Percentiles rank a stretch among this genome's conserved stretches.
phyloP scores from a whole-genome alignment of 2,113 vertebrate genomes.

The Corvus cornix region DNA sequence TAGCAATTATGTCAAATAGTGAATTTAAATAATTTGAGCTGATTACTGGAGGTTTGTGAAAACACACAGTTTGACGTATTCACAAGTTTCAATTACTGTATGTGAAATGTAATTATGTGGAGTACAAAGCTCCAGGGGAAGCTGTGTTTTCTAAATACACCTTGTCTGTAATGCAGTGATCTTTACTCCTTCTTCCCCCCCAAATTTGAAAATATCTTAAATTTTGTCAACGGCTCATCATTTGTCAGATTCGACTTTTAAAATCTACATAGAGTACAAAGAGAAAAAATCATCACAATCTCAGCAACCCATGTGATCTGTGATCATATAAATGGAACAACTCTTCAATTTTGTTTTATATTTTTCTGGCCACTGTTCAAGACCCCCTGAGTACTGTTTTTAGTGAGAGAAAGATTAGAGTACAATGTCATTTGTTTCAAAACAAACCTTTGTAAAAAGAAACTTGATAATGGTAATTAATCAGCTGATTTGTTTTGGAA shows the following conservation, averaged over 20 bases:
- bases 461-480: not conserved
- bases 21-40: slow-evolving; percentile 67
- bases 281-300: not conserved
- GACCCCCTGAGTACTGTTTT: not conserved
- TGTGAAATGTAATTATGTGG: slow-evolving; percentile 53
- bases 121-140: slow-evolving; percentile 37
- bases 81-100: slow-evolving; percentile 60
- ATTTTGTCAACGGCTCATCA: not conserved
- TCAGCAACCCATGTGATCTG: not conserved
- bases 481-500: not conserved
- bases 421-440: not conserved
- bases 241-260: not conserved
- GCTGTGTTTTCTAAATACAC: slow-evolving; percentile 15
- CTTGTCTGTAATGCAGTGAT: not conserved
- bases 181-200: not conserved
- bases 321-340: not conserved
- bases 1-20: slow-evolving; percentile 61
- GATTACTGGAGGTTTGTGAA: slow-evolving; percentile 62
- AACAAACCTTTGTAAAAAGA: not conserved
- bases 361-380: not conserved
- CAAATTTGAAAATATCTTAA: not conserved
- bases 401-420: not conserved
- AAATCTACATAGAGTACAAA: not conserved
- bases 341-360: not conserved
- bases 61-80: slow-evolving; percentile 64